These are phyloP conservation scores for Aphis gossypii DNA, from an alignment of 1,140 invertebrate genomes.

Conservation along the genomic window DNA sequence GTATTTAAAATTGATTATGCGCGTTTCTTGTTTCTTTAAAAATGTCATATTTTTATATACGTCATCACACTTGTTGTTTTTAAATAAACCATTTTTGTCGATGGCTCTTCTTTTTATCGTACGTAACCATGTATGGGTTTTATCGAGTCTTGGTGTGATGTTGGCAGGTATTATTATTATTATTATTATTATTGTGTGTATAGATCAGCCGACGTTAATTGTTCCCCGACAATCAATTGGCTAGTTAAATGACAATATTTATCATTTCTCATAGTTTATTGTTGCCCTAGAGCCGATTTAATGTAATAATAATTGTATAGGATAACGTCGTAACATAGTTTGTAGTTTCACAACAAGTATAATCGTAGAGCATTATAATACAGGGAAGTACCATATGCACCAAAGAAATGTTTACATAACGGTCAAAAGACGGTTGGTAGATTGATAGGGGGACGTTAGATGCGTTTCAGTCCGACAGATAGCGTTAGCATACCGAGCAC, in stretches of 20 bases:
- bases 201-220: background rate
- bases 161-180: background rate
- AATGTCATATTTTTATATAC: background rate
- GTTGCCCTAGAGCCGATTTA: background rate
- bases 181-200: background rate
- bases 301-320: background rate
- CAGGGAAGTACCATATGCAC: background rate
- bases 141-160: background rate
- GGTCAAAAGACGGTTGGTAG: conserved; percentile 12
- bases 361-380: background rate
- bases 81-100: background rate
- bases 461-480: background rate
- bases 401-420: conserved; percentile 27
- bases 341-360: background rate
- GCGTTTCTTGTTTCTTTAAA: background rate
- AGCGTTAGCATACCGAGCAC: background rate
- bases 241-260: background rate
- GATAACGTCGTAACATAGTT: background rate
- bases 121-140: background rate
- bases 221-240: background rate
- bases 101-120: background rate
- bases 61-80: background rate
- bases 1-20: background rate
- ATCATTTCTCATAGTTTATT: background rate
- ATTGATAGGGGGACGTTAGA: conserved; percentile 32